These are phyloP conservation scores for Cisticola juncidis DNA, from an alignment of 2,113 vertebrate genomes.

Conservation along the genomic window DNA sequence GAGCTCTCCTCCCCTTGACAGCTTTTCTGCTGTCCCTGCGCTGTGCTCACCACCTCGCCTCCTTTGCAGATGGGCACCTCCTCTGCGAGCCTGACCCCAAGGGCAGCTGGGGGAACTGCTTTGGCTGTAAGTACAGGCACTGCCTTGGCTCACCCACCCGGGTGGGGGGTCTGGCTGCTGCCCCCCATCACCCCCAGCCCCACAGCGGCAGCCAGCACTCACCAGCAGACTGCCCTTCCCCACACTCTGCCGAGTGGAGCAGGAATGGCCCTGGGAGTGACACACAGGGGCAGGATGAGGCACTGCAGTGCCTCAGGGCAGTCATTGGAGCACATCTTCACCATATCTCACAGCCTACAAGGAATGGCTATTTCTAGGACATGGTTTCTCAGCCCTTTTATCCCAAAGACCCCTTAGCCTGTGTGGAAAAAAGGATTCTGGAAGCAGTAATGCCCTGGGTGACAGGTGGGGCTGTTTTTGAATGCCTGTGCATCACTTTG, in stretches of 20 bases:
- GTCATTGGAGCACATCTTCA: background rate
- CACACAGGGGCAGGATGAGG: background rate
- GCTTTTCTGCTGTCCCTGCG: rapidly evolving
- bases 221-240: background rate
- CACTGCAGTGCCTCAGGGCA: background rate
- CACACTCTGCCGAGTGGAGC: rapidly evolving
- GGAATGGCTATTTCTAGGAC: background rate
- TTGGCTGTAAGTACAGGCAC: constrained; percentile 78
- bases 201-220: background rate
- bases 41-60: background rate
- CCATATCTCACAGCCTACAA: background rate
- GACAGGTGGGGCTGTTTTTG: background rate
- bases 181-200: background rate
- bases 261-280: background rate
- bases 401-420: background rate
- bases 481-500: background rate
- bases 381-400: background rate
- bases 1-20: background rate
- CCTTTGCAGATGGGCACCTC: constrained; percentile 78
- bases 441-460: background rate
- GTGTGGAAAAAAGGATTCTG: background rate
- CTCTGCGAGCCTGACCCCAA: constrained; percentile 74
- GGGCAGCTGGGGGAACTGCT: constrained; percentile 83
- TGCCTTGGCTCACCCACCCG: background rate
- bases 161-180: background rate